Evolutionary conservation across 92 coral and sea anemone species (phyloP), one percentile per base, ranked within the genome.

Genomic region (Epizoanthus illoricatus): DNA sequence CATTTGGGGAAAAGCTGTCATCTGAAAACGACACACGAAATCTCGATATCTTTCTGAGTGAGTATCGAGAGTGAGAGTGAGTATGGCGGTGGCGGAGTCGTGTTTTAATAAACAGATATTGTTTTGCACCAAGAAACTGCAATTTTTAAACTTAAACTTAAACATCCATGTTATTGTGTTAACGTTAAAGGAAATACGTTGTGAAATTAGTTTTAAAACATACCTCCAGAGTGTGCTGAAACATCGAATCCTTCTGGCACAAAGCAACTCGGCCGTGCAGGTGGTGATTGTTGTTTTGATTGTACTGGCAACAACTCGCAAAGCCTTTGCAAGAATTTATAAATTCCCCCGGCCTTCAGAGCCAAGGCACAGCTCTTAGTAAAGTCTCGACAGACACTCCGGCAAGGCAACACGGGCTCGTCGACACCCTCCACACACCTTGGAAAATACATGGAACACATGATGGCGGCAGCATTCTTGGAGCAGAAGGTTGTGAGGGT

Each of bases 351-450:
- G 5, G n/a, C 6, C 28, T 55, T 57, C 21, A 74, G 41, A 5
- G 3, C 7, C 15, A 55, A 6, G 59, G 36, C 12, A 17, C 80
- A 74, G 15, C 47, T 17, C n/a, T 47, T 5, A 12, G 80, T 64
- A 74, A 74, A 74, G 11, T 74, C 66, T 24, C 66, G 64, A n/a
- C 80, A 74, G 5, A 74, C 80, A 33, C 49, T 74, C 16, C 80
- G 65, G n/a, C 80, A 74, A 21, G 80, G 80, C 65, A 74, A 74
- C 57, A 74, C 47, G 23, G 80, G 80, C 4, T 57, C 65, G 23
- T 74, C 24, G 28, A 20, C 65, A 56, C 80, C 66, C 28, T 74
- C 80, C 11, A 74, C 49, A 56, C 80, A 74, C 7, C 23, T 63
- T 13, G 80, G 80, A 28, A 74, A 49, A 36, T 0, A 57, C 18